Base-by-base conservation (phyloP, 2,113 vertebrate genomes). In the Thalassarche chlororhynchos region DNA sequence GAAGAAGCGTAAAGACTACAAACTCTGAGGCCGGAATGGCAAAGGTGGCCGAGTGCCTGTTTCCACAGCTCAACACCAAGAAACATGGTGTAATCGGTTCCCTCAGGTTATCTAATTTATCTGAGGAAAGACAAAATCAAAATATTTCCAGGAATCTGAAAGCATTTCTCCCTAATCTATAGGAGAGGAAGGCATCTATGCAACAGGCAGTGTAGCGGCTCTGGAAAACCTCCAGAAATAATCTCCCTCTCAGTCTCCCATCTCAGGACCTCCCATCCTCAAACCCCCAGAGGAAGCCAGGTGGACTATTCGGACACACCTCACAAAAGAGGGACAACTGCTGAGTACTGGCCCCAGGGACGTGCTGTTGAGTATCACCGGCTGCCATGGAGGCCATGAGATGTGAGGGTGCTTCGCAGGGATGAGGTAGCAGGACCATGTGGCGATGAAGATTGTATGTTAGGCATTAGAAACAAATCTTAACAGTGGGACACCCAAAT, bases 71-170 rank as follows among this genome's bases (percentile, higher is more conserved):
- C 51, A 65, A 68, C n/a, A 34, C 18, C n/a, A 62, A 58, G 38
- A 71, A 96, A 75, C 51, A 11, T 0, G 1, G 46, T 0, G 1
- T 23, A 66, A 91, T 75, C 2, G 0, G 23, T 62, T 84, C 47
- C 55, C 32, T 93, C 40, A 17, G 26, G n/a, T 87, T 91, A 29
- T 49, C 84, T 71, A 71, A 46, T 36, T 75, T 79, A 46, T 71
- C 69, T 6, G 12, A 95, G 55, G 47, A 87, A 71, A 87, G 38
- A 78, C 16, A 91, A 69, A 84, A 46, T 21, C 44, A 21, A 71
- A 60, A 23, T 81, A 32, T 80, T 87, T 65, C 36, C 52, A 76
- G 36, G 36, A 89, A 93, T 65, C 36, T 94, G 72, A 76, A 87
- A 65, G 24, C 40, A 52, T 91, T 94, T 95, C 24, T 89, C 20